Evolutionary conservation across 2,888 invertebrate genomes (phyloP).

Genomic region (Campoplex nolae): DNA sequence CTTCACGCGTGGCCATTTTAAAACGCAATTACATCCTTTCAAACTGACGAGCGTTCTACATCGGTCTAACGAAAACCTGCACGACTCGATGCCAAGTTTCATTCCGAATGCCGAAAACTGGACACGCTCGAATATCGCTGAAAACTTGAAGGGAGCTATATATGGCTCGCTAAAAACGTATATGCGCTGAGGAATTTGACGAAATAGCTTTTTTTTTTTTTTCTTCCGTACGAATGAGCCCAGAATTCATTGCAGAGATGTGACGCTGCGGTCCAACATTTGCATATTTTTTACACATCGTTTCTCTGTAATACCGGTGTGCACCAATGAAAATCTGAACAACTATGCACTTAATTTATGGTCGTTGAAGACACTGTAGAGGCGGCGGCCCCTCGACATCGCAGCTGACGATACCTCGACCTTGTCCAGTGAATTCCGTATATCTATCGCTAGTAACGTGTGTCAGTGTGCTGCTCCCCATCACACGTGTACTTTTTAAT

Average conservation of each 20-base stretch:
- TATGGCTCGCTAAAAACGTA: not conserved
- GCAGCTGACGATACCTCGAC: slow-evolving; percentile 68
- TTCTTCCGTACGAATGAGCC: not conserved
- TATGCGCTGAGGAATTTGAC: not conserved
- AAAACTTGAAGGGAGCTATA: not conserved
- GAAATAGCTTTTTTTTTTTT: not conserved
- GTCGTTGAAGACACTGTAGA: slow-evolving; percentile 54
- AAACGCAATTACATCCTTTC: too few species aligned
- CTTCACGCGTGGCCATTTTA: not conserved
- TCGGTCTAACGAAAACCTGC: not conserved
- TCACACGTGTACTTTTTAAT: not conserved
- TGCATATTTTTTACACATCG: slow-evolving; percentile 28
- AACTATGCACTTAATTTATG: slow-evolving; percentile 68
- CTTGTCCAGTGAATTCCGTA: slow-evolving; percentile 58
- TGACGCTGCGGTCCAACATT: not conserved
- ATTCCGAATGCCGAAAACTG: not conserved
- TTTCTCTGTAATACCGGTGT: not conserved
- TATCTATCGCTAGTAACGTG: slow-evolving; percentile 15
- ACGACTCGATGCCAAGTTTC: not conserved
- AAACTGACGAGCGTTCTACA: too few species aligned
- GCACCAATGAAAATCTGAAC: slow-evolving; percentile 33
- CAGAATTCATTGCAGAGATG: not conserved
- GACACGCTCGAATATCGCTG: not conserved
- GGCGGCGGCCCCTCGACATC: slow-evolving; percentile 49
- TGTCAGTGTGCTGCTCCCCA: not conserved